phyloP scores from a whole-genome alignment of 2,888 invertebrate species.

The Caenorhabditis afra region DNA sequence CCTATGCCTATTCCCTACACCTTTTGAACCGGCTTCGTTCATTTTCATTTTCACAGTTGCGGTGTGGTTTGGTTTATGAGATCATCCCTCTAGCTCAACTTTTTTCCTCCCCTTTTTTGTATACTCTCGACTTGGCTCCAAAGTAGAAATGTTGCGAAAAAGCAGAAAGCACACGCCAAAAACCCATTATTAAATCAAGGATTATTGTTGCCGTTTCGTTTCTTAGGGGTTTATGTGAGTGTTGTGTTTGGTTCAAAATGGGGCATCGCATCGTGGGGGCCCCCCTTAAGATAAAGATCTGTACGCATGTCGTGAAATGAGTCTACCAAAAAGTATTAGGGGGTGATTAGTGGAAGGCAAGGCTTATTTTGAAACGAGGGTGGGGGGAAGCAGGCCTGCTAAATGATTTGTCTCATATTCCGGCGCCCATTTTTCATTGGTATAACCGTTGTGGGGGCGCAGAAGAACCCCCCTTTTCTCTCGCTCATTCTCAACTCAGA shows the following conservation, averaged over 20 bases:
- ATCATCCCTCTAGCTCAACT: not conserved
- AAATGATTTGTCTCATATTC: constrained; percentile 61
- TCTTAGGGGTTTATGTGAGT: constrained; percentile 43
- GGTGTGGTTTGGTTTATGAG: not conserved
- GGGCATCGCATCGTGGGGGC: too few species aligned
- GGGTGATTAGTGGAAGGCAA: constrained; percentile 55
- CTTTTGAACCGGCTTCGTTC: too few species aligned
- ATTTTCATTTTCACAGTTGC: too few species aligned
- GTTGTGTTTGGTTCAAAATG: constrained; percentile 17
- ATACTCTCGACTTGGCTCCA: not conserved
- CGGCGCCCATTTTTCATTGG: constrained; percentile 57
- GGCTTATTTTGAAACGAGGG: constrained; percentile 43
- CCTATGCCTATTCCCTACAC: too few species aligned
- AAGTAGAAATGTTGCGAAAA: constrained; percentile 3
- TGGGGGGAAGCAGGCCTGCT: constrained; percentile 11
- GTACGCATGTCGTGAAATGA: constrained; percentile 61
- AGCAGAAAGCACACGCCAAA: constrained; percentile 22
- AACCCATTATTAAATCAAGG: constrained; percentile 59
- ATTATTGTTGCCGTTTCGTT: constrained; percentile 40
- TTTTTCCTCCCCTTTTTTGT: not conserved
- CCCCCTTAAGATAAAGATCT: constrained; percentile 61
- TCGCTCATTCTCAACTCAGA: not conserved
- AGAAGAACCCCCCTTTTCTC: not conserved
- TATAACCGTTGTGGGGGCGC: constrained; percentile 8
- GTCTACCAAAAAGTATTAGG: constrained; percentile 60